These are phyloP conservation scores for Aviceda subcristata DNA, from an alignment of 2,113 vertebrate species.

Conservation along the genomic window DNA sequence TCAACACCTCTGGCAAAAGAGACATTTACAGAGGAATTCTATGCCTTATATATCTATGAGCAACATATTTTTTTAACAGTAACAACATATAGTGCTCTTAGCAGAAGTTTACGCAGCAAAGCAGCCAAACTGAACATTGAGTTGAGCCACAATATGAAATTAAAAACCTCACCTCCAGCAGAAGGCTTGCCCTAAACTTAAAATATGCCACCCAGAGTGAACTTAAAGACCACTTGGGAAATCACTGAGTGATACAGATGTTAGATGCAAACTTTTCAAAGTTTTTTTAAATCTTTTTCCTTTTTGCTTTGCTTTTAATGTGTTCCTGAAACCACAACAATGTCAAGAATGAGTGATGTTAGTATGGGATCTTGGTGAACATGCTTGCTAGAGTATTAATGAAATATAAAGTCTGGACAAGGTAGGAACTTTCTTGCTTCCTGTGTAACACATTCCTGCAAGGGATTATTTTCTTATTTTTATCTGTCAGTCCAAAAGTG, in stretches of 20 bases:
- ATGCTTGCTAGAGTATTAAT: neutral
- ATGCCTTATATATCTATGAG: constrained; percentile 49
- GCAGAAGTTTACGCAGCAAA: constrained; percentile 30
- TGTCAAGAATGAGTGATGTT: neutral
- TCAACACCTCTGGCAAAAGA: constrained; percentile 76
- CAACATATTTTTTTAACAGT: constrained; percentile 60
- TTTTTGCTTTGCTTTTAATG: neutral
- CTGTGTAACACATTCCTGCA: neutral
- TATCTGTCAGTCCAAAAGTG: neutral
- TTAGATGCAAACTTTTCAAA: neutral
- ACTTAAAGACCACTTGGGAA: constrained; percentile 31
- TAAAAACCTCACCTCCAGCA: constrained; percentile 56
- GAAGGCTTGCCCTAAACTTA: constrained; percentile 29
- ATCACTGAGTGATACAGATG: neutral
- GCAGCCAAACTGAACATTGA: constrained; percentile 23
- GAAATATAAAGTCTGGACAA: neutral
- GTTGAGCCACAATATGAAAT: constrained; percentile 48
- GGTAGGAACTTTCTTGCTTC: neutral
- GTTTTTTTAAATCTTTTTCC: neutral
- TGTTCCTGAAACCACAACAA: neutral
- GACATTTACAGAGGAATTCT: constrained; percentile 71
- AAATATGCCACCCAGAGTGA: constrained; percentile 38
- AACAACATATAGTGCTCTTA: constrained; percentile 46
- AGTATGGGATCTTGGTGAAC: neutral
- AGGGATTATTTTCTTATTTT: neutral